phyloP scores from a whole-genome alignment of 2,888 invertebrate genomes.

The Trachelus iudaicus region DNA sequence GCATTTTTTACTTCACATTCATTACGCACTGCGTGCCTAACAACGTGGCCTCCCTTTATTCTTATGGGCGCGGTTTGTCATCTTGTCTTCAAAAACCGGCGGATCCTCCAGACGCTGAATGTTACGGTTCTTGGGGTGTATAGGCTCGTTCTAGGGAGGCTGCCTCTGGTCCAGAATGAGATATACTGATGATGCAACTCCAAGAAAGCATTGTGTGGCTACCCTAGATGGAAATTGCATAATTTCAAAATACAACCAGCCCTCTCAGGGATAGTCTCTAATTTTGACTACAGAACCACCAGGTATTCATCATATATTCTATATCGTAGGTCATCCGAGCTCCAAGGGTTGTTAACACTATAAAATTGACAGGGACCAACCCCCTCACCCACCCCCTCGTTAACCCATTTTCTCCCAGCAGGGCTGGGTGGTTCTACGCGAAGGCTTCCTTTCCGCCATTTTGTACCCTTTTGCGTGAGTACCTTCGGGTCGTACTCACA shows the following conservation, averaged over 20 bases:
- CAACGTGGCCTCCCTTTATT: constrained; percentile 11
- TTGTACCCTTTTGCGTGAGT: neutral
- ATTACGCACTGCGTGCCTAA: constrained; percentile 20
- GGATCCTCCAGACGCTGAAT: neutral
- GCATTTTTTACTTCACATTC: constrained; percentile 23
- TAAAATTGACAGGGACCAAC: neutral
- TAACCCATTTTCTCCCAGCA: neutral
- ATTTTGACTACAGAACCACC: neutral
- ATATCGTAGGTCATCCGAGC: neutral
- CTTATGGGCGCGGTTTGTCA: constrained; percentile 19
- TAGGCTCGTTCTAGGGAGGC: neutral
- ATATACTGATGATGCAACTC: neutral
- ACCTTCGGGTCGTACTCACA: neutral
- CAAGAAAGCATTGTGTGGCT: neutral
- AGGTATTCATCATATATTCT: neutral
- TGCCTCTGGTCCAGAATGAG: neutral
- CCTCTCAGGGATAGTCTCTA: neutral
- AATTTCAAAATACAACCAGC: neutral
- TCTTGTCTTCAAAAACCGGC: constrained; percentile 8
- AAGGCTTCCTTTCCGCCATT: neutral
- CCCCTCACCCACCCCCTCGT: neutral
- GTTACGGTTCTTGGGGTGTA: neutral
- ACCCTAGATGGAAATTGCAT: neutral
- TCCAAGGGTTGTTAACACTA: neutral
- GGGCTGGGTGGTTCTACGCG: neutral